Evolutionary conservation across 2,797 vertebrate species (phyloP).

Genomic region (Podargus strigoides): DNA sequence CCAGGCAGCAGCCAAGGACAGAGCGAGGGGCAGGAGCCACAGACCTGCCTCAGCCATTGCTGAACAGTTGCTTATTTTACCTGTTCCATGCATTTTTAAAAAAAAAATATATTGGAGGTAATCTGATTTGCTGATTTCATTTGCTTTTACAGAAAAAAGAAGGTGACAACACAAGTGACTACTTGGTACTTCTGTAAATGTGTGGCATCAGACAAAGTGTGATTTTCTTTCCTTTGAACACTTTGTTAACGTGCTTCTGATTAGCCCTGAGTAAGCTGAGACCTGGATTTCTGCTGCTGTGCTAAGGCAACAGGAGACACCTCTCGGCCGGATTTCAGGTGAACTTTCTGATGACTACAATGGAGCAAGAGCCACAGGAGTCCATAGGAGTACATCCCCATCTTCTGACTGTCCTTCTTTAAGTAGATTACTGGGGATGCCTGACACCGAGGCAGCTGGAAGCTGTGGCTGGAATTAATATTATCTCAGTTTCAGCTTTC

Average conservation of each 20-base stretch:
- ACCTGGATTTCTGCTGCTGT: not conserved
- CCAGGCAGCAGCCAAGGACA: not conserved
- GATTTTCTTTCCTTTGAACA: not conserved
- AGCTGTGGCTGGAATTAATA: not conserved
- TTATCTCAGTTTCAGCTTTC: not conserved
- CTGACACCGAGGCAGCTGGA: not conserved
- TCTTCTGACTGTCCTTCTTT: not conserved
- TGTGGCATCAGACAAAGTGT: not conserved
- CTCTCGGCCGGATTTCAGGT: not conserved
- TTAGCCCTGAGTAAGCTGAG: not conserved
- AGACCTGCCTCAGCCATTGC: not conserved
- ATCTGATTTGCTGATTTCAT: not conserved
- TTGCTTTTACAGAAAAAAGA: not conserved
- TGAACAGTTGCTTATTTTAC: not conserved
- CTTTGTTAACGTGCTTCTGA: not conserved
- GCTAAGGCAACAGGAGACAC: not conserved
- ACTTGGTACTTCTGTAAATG: not conserved
- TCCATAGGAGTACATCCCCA: not conserved
- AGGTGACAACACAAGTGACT: not conserved
- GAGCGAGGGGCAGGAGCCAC: not conserved
- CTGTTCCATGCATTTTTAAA: not conserved
- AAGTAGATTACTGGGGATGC: not conserved
- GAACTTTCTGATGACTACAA: not conserved
- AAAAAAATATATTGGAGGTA: not conserved
- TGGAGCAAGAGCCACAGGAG: not conserved